Conservation (phyloP, 2,888 invertebrate species). For the Melinopterus prodromus region DNA sequence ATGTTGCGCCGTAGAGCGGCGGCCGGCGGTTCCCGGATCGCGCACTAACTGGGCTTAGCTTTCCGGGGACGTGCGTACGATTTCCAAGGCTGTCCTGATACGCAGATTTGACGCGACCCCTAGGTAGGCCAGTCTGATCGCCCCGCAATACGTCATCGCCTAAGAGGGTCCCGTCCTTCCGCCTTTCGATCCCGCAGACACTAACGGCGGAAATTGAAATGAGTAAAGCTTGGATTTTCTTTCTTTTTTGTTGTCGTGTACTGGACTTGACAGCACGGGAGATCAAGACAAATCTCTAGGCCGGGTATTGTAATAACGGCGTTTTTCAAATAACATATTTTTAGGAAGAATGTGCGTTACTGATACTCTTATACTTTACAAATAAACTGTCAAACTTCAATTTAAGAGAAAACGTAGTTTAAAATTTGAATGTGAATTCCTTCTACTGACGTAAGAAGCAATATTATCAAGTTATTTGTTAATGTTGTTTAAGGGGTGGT, state of each 20-base stretch:
- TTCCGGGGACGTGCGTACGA: conserved; percentile 6
- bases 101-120: conserved; percentile 10
- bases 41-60: background rate
- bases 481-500: too few species aligned
- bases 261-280: background rate
- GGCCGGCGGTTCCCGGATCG: conserved; percentile 12
- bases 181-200: background rate
- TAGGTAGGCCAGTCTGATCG: conserved; percentile 9
- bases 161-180: background rate
- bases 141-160: background rate
- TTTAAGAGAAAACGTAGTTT: too few species aligned
- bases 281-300: too few species aligned
- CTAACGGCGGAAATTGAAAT: background rate
- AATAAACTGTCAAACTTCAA: too few species aligned
- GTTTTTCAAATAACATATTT: too few species aligned
- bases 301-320: too few species aligned
- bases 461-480: too few species aligned
- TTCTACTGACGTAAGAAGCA: too few species aligned
- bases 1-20: conserved; percentile 47
- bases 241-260: background rate
- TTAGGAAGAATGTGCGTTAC: too few species aligned
- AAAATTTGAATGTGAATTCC: too few species aligned
- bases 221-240: conserved; percentile 4
- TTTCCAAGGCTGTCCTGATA: conserved; percentile 5
- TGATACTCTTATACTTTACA: too few species aligned